A percentile compares a stretch with the other conserved stretches of the same genome.
Conservation (phyloP, 1,140 invertebrate species). For the Leptopilina boulardi region DNA sequence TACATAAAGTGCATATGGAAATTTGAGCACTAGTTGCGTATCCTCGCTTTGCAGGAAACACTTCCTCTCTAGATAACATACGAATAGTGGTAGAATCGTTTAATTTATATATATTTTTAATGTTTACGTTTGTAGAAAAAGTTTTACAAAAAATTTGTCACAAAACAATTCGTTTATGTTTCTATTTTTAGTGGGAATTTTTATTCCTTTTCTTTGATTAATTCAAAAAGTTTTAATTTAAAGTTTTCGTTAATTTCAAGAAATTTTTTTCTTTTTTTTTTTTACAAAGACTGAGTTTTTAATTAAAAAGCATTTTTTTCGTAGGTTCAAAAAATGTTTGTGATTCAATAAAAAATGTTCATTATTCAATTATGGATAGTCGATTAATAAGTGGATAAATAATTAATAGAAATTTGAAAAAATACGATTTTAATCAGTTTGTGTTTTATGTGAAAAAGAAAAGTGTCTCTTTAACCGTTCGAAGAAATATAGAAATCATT, state of each 20-base stretch:
- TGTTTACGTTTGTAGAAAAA: neutral
- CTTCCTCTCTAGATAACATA: slow-evolving; percentile 16
- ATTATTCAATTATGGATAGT: no score
- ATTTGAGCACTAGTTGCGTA: slow-evolving; percentile 16
- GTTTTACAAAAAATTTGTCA: neutral
- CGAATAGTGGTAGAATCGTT: neutral
- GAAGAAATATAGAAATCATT: neutral
- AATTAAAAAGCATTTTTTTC: no score
- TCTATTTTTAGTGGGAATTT: no score
- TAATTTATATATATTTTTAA: neutral
- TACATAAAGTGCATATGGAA: slow-evolving; percentile 21
- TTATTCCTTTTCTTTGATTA: no score
- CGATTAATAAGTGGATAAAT: no score
- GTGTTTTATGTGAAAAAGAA: neutral
- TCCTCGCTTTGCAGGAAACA: slow-evolving; percentile 10
- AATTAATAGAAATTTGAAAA: no score
- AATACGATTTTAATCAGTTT: neutral
- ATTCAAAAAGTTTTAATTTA: neutral
- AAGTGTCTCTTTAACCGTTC: neutral
- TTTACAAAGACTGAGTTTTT: no score
- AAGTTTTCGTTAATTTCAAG: neutral
- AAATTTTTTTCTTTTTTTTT: neutral
- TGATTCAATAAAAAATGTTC: no score
- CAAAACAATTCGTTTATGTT: neutral
- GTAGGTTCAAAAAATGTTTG: no score